phyloP scores from a whole-genome alignment of 2,113 vertebrate species.

The Toxotes jaculatrix region DNA sequence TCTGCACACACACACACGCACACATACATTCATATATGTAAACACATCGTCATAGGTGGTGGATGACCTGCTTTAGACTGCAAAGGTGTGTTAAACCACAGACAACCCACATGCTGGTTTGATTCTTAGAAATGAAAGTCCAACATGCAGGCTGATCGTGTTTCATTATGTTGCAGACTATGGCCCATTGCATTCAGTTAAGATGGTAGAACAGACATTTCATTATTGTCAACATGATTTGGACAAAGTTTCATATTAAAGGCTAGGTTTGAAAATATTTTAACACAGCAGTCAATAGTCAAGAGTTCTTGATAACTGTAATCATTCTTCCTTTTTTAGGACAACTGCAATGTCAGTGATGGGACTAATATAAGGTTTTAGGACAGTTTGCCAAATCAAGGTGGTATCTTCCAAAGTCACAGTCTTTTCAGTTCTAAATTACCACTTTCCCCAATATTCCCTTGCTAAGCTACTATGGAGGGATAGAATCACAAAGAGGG shows the following conservation, averaged over 20 bases:
- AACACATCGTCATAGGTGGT: not conserved
- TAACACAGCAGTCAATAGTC: too few species aligned
- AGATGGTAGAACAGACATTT: not conserved
- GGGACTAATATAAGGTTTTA: too few species aligned
- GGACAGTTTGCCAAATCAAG: too few species aligned
- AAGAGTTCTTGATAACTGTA: too few species aligned
- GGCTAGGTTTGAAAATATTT: too few species aligned
- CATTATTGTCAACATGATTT: not conserved
- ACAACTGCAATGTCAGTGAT: too few species aligned
- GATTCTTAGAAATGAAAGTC: constrained; percentile 3
- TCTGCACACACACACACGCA: constrained; percentile 23
- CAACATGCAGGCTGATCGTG: not conserved
- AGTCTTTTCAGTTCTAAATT: too few species aligned
- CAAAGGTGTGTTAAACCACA: constrained; percentile 32
- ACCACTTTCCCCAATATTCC: too few species aligned
- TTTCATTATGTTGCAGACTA: not conserved
- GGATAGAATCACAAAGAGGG: too few species aligned
- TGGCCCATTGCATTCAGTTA: not conserved
- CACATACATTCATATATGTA: not conserved
- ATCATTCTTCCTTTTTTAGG: too few species aligned
- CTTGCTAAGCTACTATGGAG: too few species aligned
- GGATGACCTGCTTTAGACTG: not conserved
- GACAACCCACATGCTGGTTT: constrained; percentile 10
- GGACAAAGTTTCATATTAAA: not conserved
- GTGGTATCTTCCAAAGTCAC: too few species aligned